Percentiles rank a stretch among this genome's conserved stretches.
Conservation (phyloP, 1,140 invertebrate species). For the Myzus persicae region DNA sequence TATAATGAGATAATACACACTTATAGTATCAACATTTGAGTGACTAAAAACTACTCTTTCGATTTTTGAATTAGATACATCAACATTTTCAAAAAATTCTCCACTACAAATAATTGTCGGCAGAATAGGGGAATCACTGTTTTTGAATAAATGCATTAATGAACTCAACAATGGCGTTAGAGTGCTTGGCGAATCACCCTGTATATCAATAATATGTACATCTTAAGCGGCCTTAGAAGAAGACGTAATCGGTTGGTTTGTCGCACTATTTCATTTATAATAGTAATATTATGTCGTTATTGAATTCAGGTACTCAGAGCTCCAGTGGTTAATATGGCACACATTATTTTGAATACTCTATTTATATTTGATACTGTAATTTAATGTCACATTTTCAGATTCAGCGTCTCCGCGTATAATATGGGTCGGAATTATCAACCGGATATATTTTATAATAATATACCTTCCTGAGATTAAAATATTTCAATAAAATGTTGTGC, state of each 20-base stretch:
- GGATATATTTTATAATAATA: constrained; percentile 7
- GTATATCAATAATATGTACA: no score
- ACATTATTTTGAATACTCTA: background rate
- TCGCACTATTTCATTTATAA: background rate
- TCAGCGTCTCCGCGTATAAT: background rate
- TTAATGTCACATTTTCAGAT: background rate
- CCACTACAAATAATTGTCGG: no score
- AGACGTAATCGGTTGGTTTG: background rate
- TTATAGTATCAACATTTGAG: no score
- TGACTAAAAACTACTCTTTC: no score
- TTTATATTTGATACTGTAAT: background rate
- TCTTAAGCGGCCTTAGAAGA: background rate
- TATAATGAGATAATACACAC: no score
- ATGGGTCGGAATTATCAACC: background rate
- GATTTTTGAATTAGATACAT: no score
- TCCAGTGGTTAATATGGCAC: background rate
- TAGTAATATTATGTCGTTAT: background rate
- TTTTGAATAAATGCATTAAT: no score
- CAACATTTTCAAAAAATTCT: no score
- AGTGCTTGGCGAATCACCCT: no score
- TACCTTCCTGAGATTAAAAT: background rate
- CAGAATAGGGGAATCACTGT: no score
- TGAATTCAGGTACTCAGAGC: background rate
- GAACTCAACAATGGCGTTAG: no score
- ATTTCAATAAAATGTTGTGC: constrained; percentile 17